Evolutionary conservation across 2,113 vertebrate species (phyloP), one percentile per base, ranked within the genome.

Genomic region (Sterna hirundo): DNA sequence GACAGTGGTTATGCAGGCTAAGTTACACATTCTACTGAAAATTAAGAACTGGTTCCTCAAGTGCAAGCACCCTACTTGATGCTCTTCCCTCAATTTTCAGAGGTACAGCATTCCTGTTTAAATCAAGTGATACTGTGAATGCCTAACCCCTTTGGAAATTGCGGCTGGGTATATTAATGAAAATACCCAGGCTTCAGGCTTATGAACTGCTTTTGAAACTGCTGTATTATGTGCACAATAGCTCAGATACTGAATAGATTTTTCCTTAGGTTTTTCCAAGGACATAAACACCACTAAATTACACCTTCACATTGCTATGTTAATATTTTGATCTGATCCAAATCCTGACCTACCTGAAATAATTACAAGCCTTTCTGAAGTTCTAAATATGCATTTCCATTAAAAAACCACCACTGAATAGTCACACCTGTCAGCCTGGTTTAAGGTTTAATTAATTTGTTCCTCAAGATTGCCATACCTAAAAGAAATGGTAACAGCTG

Each of bases 361-460:
- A 95, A 88, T 93, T 90, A 65, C 18, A 42, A 88, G 46, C 34
- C 26, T 95, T 91, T 40, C 51, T 75, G 83, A 62, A 93, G 47
- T 87, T 94, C 55, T 78, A 51, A 97, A 89, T 84, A 55, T 1
- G 3, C 34, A 58, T 83, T 92, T 95, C 55, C n/a, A 83, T 92
- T 93, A 44, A 93, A 90, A 57, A 81, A 20, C 1, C 23, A 15
- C 32, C 32, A 17, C 58, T 61, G 58, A 83, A 88, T 72, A 78
- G 71, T 93, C 79, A 93, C 72, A 86, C 83, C 54, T 92, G 90
- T 91, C 94, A 94, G 75, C 87, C 75, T 86, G 57, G 32, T 91
- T 92, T 79, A 90, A 83, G 90, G 55, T 95, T 69, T 94, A 88
- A 86, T 94, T 83, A 93, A 83, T 95, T 85, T 92, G 71, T 96